Conservation (phyloP, 2,113 vertebrate genomes). For the Lethenteron reissneri region DNA sequence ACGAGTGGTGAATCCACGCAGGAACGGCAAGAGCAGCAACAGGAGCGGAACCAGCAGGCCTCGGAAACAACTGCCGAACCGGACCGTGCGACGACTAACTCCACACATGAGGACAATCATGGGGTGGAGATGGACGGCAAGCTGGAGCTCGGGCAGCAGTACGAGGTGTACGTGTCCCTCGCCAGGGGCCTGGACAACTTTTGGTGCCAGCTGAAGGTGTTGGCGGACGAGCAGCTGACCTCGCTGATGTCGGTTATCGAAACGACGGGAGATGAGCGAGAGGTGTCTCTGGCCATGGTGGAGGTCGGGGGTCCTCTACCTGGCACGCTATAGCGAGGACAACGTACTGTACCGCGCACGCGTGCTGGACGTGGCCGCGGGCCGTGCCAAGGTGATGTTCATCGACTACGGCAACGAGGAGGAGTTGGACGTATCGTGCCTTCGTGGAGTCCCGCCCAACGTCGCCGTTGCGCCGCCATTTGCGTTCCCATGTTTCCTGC, state of each 20-base stretch:
- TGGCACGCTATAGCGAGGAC: conserved; percentile 4
- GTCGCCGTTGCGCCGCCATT: conserved; percentile 1
- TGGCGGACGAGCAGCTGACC: neutral
- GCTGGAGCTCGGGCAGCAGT: neutral
- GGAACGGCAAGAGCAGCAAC: no score
- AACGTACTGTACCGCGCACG: neutral
- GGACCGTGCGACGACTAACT: no score
- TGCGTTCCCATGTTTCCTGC: neutral
- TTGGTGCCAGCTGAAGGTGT: neutral
- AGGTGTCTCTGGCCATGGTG: neutral
- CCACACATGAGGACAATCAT: no score
- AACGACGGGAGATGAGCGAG: neutral
- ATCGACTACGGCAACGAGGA: neutral
- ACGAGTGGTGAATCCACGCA: no score
- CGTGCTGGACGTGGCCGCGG: neutral
- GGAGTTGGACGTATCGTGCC: neutral
- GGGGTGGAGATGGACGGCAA: no score
- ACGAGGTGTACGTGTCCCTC: neutral
- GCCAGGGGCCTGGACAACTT: neutral
- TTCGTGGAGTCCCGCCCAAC: neutral
- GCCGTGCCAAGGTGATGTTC: neutral
- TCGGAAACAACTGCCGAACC: no score
- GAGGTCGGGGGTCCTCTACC: neutral
- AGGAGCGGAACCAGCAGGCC: no score
- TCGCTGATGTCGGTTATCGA: neutral